Evolutionary conservation across 1,140 invertebrate genomes (phyloP).

Genomic region (Eupristina koningsbergeri): DNA sequence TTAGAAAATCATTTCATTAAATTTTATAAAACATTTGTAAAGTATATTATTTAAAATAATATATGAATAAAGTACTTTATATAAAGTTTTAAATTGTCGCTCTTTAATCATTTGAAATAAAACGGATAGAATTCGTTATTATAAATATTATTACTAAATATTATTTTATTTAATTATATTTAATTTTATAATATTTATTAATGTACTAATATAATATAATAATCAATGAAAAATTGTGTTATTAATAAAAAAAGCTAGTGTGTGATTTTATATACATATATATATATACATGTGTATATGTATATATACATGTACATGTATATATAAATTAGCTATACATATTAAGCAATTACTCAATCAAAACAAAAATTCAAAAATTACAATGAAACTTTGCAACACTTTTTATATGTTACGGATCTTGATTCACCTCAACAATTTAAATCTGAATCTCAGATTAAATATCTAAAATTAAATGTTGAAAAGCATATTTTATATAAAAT

Average conservation of each 20-base stretch:
- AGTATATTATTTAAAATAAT: not conserved
- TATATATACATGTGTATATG: not conserved
- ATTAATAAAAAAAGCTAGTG: too few species aligned
- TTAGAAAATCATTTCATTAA: not conserved
- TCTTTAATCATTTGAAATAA: constrained; percentile 38
- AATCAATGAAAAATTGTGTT: too few species aligned
- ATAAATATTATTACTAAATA: constrained; percentile 25
- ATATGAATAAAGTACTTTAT: constrained; percentile 21
- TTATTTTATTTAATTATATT: constrained; percentile 39
- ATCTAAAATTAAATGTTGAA: too few species aligned
- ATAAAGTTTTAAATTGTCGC: constrained; percentile 18
- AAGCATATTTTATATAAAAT: not conserved
- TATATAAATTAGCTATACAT: not conserved
- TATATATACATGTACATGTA: not conserved
- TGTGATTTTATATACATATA: too few species aligned
- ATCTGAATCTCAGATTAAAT: constrained; percentile 26
- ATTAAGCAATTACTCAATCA: constrained; percentile 9
- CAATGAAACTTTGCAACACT: not conserved
- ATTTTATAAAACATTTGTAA: not conserved
- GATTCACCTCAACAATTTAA: constrained; percentile 19
- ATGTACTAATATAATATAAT: constrained; percentile 11
- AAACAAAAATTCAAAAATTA: constrained; percentile 8
- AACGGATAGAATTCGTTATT: constrained; percentile 18
- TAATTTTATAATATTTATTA: constrained; percentile 30
- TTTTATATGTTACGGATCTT: not conserved